phyloP scores from a whole-genome alignment of 2,888 invertebrate genomes.

The Drosophila ezoana region DNA sequence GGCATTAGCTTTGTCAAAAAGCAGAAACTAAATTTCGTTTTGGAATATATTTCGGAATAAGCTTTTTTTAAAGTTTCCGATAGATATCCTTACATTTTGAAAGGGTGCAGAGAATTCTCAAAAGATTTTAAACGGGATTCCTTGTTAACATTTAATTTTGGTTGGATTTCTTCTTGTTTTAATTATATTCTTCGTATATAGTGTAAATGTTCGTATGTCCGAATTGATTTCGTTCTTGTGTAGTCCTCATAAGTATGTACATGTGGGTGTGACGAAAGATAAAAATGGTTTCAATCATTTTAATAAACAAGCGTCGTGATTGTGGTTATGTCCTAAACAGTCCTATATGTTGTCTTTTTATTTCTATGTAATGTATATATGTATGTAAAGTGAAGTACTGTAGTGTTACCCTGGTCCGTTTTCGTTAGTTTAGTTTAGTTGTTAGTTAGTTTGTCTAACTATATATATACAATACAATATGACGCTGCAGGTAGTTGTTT shows the following conservation, averaged over 20 bases:
- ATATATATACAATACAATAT: slow-evolving; percentile 49
- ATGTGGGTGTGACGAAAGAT: slow-evolving; percentile 5
- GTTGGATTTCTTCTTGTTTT: slow-evolving; percentile 13
- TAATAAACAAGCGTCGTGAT: slow-evolving; percentile 13
- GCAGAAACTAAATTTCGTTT: not conserved
- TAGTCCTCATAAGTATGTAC: slow-evolving; percentile 1
- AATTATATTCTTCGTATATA: slow-evolving; percentile 1
- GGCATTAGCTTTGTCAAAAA: slow-evolving; percentile 32
- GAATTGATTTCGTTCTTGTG: not conserved
- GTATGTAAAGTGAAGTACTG: slow-evolving; percentile 47
- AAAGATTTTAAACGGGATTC: slow-evolving; percentile 74
- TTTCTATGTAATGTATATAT: slow-evolving; percentile 39
- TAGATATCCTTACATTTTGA: not conserved
- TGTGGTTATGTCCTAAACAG: slow-evolving; percentile 33
- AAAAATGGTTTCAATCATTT: slow-evolving; percentile 7
- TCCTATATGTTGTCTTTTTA: slow-evolving; percentile 46
- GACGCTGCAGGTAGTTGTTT: slow-evolving; percentile 70
- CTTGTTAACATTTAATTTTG: slow-evolving; percentile 15
- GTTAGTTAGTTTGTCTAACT: slow-evolving; percentile 39
- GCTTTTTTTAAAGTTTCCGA: not conserved
- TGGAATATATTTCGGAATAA: not conserved
- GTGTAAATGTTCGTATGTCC: slow-evolving; percentile 4
- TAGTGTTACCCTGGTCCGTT: slow-evolving; percentile 67
- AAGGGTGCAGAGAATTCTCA: slow-evolving; percentile 24
- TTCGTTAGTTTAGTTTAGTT: slow-evolving; percentile 35